phyloP scores from a whole-genome alignment of 2,888 invertebrate species.

The Erebia palarica region DNA sequence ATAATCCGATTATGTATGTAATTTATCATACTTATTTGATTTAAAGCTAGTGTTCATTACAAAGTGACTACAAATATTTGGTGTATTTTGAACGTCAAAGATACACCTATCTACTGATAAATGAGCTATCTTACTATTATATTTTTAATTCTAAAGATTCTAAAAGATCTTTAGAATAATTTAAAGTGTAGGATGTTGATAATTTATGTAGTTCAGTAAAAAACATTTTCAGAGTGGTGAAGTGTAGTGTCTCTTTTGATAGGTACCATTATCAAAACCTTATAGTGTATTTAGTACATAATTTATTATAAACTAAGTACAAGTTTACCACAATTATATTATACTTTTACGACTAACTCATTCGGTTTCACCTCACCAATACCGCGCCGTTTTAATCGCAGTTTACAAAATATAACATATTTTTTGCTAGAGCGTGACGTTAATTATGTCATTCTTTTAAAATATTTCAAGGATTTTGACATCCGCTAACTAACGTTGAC shows the following conservation, averaged over 20 bases:
- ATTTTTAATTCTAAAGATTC: not conserved
- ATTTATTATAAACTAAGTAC: too few relatives aligned
- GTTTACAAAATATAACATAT: constrained; percentile 7
- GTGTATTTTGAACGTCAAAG: not conserved
- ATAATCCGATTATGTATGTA: not conserved
- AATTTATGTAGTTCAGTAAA: not conserved
- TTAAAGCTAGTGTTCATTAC: not conserved
- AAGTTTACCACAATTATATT: too few relatives aligned
- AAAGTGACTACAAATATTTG: not conserved
- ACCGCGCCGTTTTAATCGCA: not conserved
- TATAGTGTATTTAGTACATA: not conserved
- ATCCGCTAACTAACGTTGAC: constrained; percentile 8
- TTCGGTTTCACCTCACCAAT: not conserved
- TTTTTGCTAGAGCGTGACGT: constrained; percentile 16
- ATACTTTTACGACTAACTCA: not conserved
- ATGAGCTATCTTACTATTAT: not conserved
- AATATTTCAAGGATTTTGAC: constrained; percentile 16
- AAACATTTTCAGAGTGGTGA: not conserved
- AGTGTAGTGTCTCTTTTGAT: not conserved
- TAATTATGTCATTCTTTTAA: constrained; percentile 19
- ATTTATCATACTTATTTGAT: not conserved
- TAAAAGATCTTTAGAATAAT: not conserved
- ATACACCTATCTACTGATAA: too few relatives aligned
- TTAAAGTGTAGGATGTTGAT: not conserved
- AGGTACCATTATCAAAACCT: not conserved